Percentiles rank a stretch among this genome's conserved stretches.
These are phyloP conservation scores for Heliconius ethilla DNA, from an alignment of 2,888 invertebrate species.

Conservation along the genomic window DNA sequence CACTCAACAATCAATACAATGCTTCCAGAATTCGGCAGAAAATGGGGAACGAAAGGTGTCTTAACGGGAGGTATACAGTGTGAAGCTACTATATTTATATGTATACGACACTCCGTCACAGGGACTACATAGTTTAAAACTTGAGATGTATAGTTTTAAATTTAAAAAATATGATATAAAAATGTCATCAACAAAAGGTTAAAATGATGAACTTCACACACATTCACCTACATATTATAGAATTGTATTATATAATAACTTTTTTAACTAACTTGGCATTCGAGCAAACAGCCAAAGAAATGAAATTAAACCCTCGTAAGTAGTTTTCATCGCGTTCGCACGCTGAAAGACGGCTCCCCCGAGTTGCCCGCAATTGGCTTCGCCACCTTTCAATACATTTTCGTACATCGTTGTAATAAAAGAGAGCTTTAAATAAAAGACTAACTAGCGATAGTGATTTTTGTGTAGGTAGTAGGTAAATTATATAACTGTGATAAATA, in stretches of 20 bases:
- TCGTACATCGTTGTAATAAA: conserved; percentile 39
- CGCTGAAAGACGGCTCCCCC: conserved; percentile 46
- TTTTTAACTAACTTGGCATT: conserved; percentile 14
- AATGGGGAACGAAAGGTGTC: no score
- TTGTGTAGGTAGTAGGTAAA: background rate
- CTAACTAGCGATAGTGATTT: conserved; percentile 40
- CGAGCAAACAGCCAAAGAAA: conserved; percentile 24
- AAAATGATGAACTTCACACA: background rate
- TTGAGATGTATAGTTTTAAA: no score
- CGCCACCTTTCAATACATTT: conserved; percentile 41
- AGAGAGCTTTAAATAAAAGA: conserved; percentile 38
- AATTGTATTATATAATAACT: background rate
- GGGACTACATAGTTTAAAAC: no score
- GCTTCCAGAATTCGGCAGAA: no score
- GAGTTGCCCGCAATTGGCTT: conserved; percentile 49
- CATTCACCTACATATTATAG: background rate
- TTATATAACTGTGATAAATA: no score
- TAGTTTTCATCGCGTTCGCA: conserved; percentile 43
- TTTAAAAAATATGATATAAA: no score
- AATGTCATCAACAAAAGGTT: no score
- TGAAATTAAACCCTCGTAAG: conserved; percentile 44
- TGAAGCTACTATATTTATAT: no score
- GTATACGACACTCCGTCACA: no score
- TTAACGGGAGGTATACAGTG: no score
- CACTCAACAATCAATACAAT: no score